Evolutionary conservation across 2,888 invertebrate species (phyloP), one percentile per base, ranked within the genome.

Genomic region (Brassicogethes aeneus): DNA sequence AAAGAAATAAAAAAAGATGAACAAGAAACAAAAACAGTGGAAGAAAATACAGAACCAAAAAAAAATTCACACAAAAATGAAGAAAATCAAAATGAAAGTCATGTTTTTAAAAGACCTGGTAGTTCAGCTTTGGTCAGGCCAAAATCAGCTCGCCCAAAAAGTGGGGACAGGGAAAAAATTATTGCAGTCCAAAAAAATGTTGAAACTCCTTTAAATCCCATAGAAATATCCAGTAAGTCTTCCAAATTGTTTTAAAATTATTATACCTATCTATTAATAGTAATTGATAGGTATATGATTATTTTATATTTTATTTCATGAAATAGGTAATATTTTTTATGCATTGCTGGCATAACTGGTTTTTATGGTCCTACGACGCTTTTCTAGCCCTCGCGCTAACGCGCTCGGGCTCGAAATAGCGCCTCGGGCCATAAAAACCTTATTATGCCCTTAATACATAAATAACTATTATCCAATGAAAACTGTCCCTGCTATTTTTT

Each of bases 61-160:
- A n/a, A n/a, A n/a, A n/a, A n/a, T n/a, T n/a, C n/a, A n/a, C n/a
- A n/a, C n/a, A n/a, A n/a, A n/a, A n/a, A n/a, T 13, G 47, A 38
- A 48, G 35, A 37, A 29, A 44, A n/a, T n/a, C n/a, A 43, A 40
- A 31, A 37, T 35, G 45, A 46, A 44, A 40, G 36, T 33, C 15
- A 30, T 3, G 16, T 36, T 5, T 36, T 23, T 23, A 23, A 23
- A 32, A 5, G 44, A 10, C 43, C 46, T 39, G 17, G 36, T 37
- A 46, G 44, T 37, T 50, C 46, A 12, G 42, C 39, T 32, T 40
- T 53, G 37, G 37, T 47, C 12, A 53, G 64, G 46, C 61, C 64
- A 15, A 65, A 65, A 55, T 66, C 64, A 3, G 65, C 64, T 7
- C 52, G 57, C 39, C 63, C 62, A 10, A 62, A 55, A 50, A 65